These are phyloP conservation scores for Echinometra lucunter DNA, from an alignment of 53 echinoderm and acorn worm genomes.

Conservation along the genomic window DNA sequence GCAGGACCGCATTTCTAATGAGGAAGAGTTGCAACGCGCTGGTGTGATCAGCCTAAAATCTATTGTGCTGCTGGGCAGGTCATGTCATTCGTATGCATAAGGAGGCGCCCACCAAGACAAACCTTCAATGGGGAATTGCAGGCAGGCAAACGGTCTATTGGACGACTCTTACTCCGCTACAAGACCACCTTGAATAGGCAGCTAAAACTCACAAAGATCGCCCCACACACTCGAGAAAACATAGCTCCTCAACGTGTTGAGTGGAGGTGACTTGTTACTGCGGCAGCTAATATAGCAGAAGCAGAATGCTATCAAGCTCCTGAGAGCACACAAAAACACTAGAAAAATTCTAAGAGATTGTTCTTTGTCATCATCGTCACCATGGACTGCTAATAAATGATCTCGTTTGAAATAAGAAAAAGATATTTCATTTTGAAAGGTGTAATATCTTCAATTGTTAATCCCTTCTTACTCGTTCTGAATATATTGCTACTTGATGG, in stretches of 20 bases:
- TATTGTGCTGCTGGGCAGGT: constrained; percentile 54
- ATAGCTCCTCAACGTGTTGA: background rate
- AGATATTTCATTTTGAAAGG: too few species aligned
- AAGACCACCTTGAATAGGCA: constrained; percentile 32
- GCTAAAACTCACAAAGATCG: constrained; percentile 16
- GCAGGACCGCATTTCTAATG: too few species aligned
- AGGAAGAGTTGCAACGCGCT: constrained; percentile 70
- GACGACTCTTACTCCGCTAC: background rate
- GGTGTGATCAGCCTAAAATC: constrained; percentile 64
- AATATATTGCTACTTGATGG: too few species aligned
- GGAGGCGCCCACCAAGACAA: constrained; percentile 65
- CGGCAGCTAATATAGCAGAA: background rate
- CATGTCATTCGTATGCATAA: background rate
- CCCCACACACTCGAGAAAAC: background rate
- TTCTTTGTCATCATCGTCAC: too few species aligned
- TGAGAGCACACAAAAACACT: too few species aligned
- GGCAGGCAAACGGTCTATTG: constrained; percentile 39
- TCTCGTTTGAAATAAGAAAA: too few species aligned
- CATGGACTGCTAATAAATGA: too few species aligned
- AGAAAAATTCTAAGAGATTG: too few species aligned
- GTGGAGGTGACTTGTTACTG: too few species aligned
- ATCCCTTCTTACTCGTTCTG: too few species aligned
- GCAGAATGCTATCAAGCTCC: background rate
- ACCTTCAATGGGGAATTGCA: constrained; percentile 64
- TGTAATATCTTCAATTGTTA: too few species aligned